Evolutionary conservation across 2,888 invertebrate genomes (phyloP), one percentile per base, ranked within the genome.

Genomic region (Nomada fucata): DNA sequence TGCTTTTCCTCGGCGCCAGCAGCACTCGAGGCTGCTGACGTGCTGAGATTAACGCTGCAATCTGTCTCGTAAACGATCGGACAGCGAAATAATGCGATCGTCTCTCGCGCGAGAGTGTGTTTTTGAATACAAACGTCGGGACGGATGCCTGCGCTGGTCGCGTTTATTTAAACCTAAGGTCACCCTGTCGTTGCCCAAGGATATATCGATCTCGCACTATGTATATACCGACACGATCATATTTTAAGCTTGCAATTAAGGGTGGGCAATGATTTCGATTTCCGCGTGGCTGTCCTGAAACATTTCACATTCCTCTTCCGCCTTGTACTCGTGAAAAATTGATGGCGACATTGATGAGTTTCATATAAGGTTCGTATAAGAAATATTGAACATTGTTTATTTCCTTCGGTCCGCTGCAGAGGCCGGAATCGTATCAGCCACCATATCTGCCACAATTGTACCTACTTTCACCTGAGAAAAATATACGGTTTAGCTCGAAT

Each of bases 131-230:
- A 23, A 73, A 79, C 65, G 60, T 47, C 69, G 70, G 47, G 70
- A 60, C 76, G 73, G 71, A 76, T 75, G 47, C 55, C 75, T 23
- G 26, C 50, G 18, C 57, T 57, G 60, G 83, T 70, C 71, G 86
- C 76, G 76, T 86, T 84, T 84, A 86, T 82, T 86, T 86, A 86
- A 81, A 86, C 82, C 81, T 81, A 86, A 84, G 84, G 84, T 86
- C 86, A 81, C 75, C 81, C 67, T 77, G 82, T 77, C 73, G 63
- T 81, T 78, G 76, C 71, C 79, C 80, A 75, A 71, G 75, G 86
- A 81, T 79, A 83, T 82, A 83, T 81, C 83, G 79, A 76, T 73
- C 72, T 63, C 64, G 26, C 26, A 50, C 69, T 65, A 52, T 55
- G 68, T 18, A 47, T 50, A 71, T 13, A 47, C 70, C 53, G 57